A percentile compares a stretch with the other conserved stretches of the same genome.
phyloP scores from a whole-genome alignment of 2,888 invertebrate species.

The Carabus problematicus region DNA sequence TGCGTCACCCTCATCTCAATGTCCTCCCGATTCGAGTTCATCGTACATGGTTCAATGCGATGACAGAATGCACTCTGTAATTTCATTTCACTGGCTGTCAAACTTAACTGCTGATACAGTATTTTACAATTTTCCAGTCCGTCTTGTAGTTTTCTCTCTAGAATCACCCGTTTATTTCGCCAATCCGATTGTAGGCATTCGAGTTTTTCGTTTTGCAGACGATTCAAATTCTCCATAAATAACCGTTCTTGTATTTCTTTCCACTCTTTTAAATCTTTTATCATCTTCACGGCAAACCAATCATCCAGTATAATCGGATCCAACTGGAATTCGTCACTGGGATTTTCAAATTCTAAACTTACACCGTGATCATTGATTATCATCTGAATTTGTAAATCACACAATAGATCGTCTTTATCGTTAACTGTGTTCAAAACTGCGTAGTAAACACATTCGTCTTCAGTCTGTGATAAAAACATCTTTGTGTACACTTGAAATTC shows the following conservation, averaged over 20 bases:
- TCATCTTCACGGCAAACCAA: conserved; percentile 62
- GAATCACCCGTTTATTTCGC: conserved; percentile 31
- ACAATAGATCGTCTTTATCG: not conserved
- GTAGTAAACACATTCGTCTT: conserved; percentile 28
- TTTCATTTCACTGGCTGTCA: conserved; percentile 59
- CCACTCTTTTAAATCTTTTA: conserved; percentile 76
- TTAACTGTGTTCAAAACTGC: conserved; percentile 4
- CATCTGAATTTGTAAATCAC: conserved; percentile 13
- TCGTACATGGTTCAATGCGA: not conserved
- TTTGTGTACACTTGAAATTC: conserved; percentile 49
- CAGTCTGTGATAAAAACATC: conserved; percentile 42
- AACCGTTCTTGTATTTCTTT: conserved; percentile 71
- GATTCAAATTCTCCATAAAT: conserved; percentile 66
- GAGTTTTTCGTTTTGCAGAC: conserved; percentile 46
- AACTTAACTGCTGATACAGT: conserved; percentile 66
- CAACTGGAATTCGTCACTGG: conserved; percentile 43
- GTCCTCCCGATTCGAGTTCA: not conserved
- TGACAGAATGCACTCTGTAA: not conserved
- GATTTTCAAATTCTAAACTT: conserved; percentile 1
- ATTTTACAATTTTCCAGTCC: conserved; percentile 68
- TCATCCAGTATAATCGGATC: conserved; percentile 55
- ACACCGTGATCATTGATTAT: not conserved
- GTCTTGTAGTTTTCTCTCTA: conserved; percentile 53
- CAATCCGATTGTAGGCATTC: conserved; percentile 44
- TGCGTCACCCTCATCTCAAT: conserved; percentile 14